Evolutionary conservation across 2,113 vertebrate species (phyloP), one percentile per base, ranked within the genome.

Genomic region (Alosa alosa): DNA sequence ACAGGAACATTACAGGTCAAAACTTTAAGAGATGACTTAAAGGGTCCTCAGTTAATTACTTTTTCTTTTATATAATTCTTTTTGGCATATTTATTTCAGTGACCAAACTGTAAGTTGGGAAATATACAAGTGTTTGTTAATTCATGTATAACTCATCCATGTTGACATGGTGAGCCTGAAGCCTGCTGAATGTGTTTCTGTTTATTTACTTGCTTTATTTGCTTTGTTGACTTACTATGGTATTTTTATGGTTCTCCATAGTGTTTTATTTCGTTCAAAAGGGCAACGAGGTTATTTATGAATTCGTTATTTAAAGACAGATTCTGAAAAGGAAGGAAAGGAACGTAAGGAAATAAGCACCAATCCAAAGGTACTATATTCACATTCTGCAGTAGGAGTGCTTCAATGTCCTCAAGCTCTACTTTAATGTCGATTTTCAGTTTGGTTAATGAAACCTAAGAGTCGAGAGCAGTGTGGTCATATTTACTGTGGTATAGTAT

Each of bases 51-150:
- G 50, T 81, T 10, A 78, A 39, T 36, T 78, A n/a, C 46, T 8
- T 18, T 18, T 83, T 82, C 49, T 83, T 81, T 36, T 13, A 45
- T 55, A 82, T 84, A n/a, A 2, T 68, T 84, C 84, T 68, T 41
- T 88, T 86, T 68, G 83, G 47, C 17, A 41, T 86, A 46, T 39
- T 85, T 47, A 83, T 82, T 25, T 45, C 82, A 55, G 57, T 84
- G 75, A 88, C 85, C 84, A 83, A 87, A 87, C 49, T 44, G 13
- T 57, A 41, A 60, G 44, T 49, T n/a, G 72, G 81, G 60, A 55
- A 44, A 41, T 72, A 85, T 52, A 68, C 39, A 50, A 20, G 72
- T 72, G 75, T 88, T 72, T 52, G 18, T 88, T 46, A 81, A 83
- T 39, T 47, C 47, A 46, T 72, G 7, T 72, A 36, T 36, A 72